These are phyloP conservation scores for Conops quadrifasciatus DNA, from an alignment of 2,888 invertebrate species.

Conservation along the genomic window DNA sequence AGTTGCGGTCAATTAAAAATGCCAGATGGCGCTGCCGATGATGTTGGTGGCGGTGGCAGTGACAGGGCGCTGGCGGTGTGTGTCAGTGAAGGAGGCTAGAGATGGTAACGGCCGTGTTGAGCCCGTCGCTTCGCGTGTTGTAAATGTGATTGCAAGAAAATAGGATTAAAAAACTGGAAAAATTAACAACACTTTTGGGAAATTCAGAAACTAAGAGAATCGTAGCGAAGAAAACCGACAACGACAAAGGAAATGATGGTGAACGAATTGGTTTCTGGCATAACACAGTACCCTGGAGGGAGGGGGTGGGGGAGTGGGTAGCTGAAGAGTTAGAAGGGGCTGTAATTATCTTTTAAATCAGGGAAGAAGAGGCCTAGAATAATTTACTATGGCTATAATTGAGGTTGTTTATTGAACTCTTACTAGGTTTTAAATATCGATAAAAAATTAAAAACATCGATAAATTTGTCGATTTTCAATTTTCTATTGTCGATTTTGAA, in stretches of 20 bases:
- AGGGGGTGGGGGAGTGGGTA: not conserved
- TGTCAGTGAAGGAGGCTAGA: not conserved
- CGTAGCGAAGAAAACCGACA: no score
- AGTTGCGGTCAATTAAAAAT: constrained; percentile 34
- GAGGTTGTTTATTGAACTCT: no score
- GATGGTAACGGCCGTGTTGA: not conserved
- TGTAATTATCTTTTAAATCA: not conserved
- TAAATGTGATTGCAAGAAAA: constrained; percentile 26
- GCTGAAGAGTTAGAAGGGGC: not conserved
- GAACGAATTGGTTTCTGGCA: no score
- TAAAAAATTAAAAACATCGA: no score
- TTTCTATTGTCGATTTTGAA: no score
- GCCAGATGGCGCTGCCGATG: not conserved
- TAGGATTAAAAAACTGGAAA: constrained; percentile 17
- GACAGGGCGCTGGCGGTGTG: not conserved
- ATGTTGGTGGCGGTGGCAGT: not conserved
- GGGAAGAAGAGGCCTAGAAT: not conserved
- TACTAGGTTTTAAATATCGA: no score
- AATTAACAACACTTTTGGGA: constrained; percentile 23
- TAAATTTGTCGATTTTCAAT: no score
- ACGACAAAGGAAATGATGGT: no score
- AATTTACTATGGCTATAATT: not conserved
- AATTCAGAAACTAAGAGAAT: not conserved
- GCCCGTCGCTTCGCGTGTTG: no score
- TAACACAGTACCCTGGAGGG: not conserved